These are phyloP conservation scores for Epizoanthus scotinus DNA, from an alignment of 92 coral and sea anemone species.

Conservation along the genomic window DNA sequence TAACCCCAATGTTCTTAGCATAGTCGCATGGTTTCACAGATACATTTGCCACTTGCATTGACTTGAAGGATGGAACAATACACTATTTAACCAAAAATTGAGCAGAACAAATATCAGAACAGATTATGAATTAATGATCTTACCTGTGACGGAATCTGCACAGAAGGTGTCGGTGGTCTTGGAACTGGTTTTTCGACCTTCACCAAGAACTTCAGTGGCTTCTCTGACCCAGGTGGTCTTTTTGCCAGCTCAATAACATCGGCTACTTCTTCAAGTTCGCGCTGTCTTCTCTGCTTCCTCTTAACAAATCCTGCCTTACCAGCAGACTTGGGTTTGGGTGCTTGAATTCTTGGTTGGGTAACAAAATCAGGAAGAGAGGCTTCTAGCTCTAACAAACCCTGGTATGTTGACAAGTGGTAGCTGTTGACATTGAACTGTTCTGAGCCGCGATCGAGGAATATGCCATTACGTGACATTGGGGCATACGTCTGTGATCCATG, in stretches of 20 bases:
- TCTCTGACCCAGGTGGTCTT: conserved; percentile 74
- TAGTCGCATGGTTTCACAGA: too few species aligned
- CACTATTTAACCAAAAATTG: too few species aligned
- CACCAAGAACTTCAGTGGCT: conserved; percentile 84
- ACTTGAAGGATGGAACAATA: too few species aligned
- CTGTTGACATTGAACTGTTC: conserved; percentile 93
- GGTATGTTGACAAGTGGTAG: conserved; percentile 85
- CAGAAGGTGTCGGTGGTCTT: conserved; percentile 99
- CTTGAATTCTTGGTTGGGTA: conserved; percentile 94
- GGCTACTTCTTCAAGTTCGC: conserved; percentile 94
- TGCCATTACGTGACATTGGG: conserved; percentile 98
- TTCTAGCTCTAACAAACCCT: conserved; percentile 92
- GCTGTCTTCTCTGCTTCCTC: conserved; percentile 90
- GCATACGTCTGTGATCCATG: conserved; percentile 92
- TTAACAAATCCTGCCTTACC: conserved; percentile 90
- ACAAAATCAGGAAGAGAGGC: conserved; percentile 97
- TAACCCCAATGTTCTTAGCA: too few species aligned
- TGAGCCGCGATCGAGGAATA: conserved; percentile 97
- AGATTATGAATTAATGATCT: background rate
- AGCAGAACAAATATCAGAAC: too few species aligned
- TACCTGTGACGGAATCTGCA: conserved; percentile 96
- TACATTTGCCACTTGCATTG: too few species aligned
- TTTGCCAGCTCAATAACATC: conserved; percentile 84
- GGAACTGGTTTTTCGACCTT: conserved; percentile 98
- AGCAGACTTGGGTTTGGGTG: conserved; percentile 95